Evolutionary conservation across 2,797 vertebrate species (phyloP).

Genomic region (Cirrhinus molitorella): DNA sequence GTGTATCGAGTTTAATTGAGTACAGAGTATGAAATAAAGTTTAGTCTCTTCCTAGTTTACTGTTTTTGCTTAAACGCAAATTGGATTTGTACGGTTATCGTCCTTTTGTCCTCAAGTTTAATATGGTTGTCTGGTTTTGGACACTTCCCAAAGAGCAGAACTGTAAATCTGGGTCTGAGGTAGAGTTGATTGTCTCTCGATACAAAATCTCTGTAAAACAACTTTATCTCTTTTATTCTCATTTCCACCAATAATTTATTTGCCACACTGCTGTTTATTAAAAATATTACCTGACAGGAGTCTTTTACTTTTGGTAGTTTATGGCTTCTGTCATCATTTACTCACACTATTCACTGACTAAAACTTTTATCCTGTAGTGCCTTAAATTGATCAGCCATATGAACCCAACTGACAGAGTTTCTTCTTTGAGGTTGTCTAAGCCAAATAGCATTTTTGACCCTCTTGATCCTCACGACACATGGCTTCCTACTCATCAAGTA

Average conservation of each 20-base stretch:
- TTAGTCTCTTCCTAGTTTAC: neutral
- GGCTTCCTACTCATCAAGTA: slow-evolving; percentile 27
- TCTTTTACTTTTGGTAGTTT: neutral
- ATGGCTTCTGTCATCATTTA: neutral
- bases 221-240: neutral
- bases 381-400: slow-evolving; percentile 25
- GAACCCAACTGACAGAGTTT: neutral
- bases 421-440: slow-evolving; percentile 24
- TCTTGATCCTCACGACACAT: neutral
- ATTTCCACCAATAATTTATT: neutral
- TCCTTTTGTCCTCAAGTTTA: slow-evolving; percentile 27
- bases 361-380: slow-evolving; percentile 4
- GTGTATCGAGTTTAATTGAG: slow-evolving; percentile 21
- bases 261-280: slow-evolving; percentile 13
- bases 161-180: slow-evolving; percentile 24
- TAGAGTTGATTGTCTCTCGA: slow-evolving; percentile 22
- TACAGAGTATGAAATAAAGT: slow-evolving; percentile 22
- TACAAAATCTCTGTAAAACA: neutral
- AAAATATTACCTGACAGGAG: neutral
- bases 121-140: slow-evolving; percentile 12
- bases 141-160: slow-evolving; percentile 17
- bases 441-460: slow-evolving; percentile 19
- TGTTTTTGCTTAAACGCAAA: slow-evolving; percentile 28
- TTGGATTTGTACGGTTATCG: slow-evolving; percentile 24
- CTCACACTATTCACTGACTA: neutral